These are phyloP conservation scores for Urocynchramus pylzowi DNA, from an alignment of 2,113 vertebrate genomes.

Conservation along the genomic window DNA sequence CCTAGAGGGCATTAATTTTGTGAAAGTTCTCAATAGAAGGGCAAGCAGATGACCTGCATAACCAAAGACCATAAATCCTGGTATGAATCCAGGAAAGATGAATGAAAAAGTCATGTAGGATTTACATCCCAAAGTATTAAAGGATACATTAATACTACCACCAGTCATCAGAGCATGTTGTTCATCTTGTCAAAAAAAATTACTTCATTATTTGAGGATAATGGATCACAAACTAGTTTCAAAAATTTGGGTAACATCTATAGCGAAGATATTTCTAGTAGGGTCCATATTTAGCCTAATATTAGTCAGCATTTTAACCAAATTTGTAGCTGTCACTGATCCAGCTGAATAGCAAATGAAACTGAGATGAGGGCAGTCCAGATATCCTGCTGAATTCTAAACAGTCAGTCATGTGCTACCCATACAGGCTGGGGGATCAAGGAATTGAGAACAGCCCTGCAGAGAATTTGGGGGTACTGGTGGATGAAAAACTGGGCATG, in stretches of 20 bases:
- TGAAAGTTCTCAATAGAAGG: background rate
- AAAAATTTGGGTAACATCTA: background rate
- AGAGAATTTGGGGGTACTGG: background rate
- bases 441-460: background rate
- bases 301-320: background rate
- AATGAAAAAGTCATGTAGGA: background rate
- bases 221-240: background rate
- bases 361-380: background rate
- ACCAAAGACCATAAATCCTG: background rate
- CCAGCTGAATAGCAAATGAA: background rate
- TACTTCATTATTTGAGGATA: background rate
- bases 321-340: background rate
- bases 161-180: background rate
- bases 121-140: background rate
- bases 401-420: background rate
- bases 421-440: background rate
- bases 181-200: background rate
- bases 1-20: conserved; percentile 23
- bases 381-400: background rate
- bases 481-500: background rate
- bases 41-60: background rate
- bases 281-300: background rate
- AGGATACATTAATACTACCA: background rate
- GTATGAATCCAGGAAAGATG: background rate
- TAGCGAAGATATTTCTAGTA: background rate